These are phyloP conservation scores for Apomyelois bistriatella DNA, from an alignment of 2,888 invertebrate species.

Conservation along the genomic window DNA sequence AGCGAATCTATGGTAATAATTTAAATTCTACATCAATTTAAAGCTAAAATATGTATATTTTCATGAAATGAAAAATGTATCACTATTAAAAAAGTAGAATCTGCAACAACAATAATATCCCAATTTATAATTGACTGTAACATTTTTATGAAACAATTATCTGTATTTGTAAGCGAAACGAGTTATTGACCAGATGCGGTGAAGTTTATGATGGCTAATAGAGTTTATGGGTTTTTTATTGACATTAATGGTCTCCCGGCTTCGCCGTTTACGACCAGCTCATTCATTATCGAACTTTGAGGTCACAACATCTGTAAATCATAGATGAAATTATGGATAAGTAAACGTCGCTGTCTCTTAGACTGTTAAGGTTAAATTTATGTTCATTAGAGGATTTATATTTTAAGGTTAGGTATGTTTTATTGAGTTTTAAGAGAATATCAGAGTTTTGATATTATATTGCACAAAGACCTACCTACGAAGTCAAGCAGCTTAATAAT, in stretches of 20 bases:
- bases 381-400: conserved; percentile 33
- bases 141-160: conserved; percentile 61
- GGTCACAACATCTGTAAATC: conserved; percentile 75
- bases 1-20: too few relatives aligned
- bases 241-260: conserved; percentile 77
- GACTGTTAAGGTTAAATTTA: conserved; percentile 34
- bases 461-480: too few relatives aligned
- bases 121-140: conserved; percentile 14
- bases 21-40: too few relatives aligned
- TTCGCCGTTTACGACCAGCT: conserved; percentile 72
- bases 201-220: conserved; percentile 76
- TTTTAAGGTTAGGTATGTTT: not conserved
- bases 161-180: conserved; percentile 67
- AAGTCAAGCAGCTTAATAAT: too few relatives aligned
- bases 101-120: not conserved
- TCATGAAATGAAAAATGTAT: not conserved
- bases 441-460: too few relatives aligned
- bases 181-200: conserved; percentile 74
- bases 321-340: conserved; percentile 58
- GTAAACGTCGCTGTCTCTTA: conserved; percentile 37
- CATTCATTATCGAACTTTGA: conserved; percentile 76
- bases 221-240: conserved; percentile 78
- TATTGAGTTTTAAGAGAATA: not conserved
- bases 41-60: too few relatives aligned
- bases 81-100: not conserved